Evolutionary conservation across 2,113 vertebrate species (phyloP).

Genomic region (Neotragus moschatus): DNA sequence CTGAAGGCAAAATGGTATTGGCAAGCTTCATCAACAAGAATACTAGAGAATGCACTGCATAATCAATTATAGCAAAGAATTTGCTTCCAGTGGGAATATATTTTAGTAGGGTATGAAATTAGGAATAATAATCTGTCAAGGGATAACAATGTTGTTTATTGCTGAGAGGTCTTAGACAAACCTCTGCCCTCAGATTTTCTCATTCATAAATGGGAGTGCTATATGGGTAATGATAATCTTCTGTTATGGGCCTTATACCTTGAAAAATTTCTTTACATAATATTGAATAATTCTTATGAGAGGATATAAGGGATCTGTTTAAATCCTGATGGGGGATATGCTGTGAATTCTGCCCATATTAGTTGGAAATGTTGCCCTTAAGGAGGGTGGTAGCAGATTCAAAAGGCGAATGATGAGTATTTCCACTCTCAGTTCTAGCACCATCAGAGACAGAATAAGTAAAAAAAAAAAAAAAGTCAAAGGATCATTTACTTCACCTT

Average conservation of each 20-base stretch:
- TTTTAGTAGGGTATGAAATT: background rate
- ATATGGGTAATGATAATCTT: background rate
- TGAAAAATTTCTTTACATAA: background rate
- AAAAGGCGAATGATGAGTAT: background rate
- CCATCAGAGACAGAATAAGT: background rate
- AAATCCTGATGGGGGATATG: background rate
- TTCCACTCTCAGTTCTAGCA: background rate
- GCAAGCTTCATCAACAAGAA: background rate
- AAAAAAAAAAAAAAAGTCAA: background rate
- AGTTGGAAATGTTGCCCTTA: background rate
- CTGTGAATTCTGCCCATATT: background rate
- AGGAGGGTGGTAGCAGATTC: background rate
- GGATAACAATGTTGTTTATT: background rate
- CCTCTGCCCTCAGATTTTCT: background rate
- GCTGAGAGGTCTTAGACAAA: background rate
- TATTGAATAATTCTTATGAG: background rate
- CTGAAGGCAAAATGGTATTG: background rate
- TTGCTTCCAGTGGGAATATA: background rate
- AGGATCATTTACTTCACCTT: background rate
- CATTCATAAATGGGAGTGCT: background rate
- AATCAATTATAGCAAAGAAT: background rate
- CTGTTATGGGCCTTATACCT: background rate
- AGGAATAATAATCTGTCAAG: background rate
- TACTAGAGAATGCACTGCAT: background rate
- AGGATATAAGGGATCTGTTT: background rate